Percentiles rank a stretch among this genome's conserved stretches.
These are phyloP conservation scores for Lypha dubia DNA, from an alignment of 2,888 invertebrate genomes.

Conservation along the genomic window DNA sequence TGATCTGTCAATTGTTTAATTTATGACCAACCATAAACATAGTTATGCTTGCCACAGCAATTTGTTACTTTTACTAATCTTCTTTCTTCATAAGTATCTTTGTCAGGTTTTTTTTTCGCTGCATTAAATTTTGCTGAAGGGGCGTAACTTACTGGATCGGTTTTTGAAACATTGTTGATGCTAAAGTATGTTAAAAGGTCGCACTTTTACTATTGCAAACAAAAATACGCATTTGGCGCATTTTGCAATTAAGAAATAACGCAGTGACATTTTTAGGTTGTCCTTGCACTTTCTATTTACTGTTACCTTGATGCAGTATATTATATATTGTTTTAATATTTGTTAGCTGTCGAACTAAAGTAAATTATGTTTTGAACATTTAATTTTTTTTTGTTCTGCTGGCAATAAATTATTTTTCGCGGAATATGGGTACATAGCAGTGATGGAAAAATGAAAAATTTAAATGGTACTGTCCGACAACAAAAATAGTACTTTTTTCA, in stretches of 20 bases:
- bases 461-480: no score
- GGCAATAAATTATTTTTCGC: no score
- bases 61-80: conserved; percentile 44
- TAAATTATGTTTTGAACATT: conserved; percentile 10
- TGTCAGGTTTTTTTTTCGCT: conserved; percentile 18
- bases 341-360: background rate
- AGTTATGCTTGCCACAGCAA: conserved; percentile 34
- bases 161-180: conserved; percentile 50
- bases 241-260: conserved; percentile 44
- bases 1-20: conserved; percentile 63
- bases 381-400: no score
- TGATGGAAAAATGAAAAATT: background rate
- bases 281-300: conserved; percentile 47
- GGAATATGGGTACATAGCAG: no score
- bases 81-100: conserved; percentile 3
- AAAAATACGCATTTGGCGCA: conserved; percentile 32
- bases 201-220: conserved; percentile 41
- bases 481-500: no score
- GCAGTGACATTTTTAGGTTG: conserved; percentile 26
- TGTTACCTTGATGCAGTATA: background rate
- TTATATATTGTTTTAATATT: background rate
- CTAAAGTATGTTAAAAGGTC: conserved; percentile 57
- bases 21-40: conserved; percentile 62
- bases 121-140: conserved; percentile 2
- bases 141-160: conserved; percentile 51